Percentiles rank a stretch among this genome's conserved stretches.
phyloP scores from a whole-genome alignment of 2,888 invertebrate genomes.

The Callinectes sapidus region DNA sequence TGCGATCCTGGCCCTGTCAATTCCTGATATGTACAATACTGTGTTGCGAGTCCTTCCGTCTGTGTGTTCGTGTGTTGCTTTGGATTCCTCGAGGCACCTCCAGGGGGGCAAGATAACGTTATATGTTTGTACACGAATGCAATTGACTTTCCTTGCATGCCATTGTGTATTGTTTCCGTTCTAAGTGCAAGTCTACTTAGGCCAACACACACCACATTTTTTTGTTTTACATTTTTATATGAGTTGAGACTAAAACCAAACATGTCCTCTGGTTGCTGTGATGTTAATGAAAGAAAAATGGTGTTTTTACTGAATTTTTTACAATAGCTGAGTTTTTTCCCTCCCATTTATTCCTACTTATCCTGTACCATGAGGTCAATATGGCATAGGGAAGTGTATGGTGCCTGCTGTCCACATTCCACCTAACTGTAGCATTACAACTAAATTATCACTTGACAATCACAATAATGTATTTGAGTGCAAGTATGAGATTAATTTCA shows the following conservation, averaged over 20 bases:
- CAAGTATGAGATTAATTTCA: too few species aligned
- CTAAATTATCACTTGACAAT: too few species aligned
- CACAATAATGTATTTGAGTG: too few species aligned
- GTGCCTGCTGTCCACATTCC: too few species aligned
- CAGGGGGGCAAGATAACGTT: background rate
- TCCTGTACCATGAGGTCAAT: too few species aligned
- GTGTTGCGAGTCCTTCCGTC: background rate
- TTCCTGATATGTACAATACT: background rate
- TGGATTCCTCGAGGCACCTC: background rate
- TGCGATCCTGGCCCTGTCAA: background rate
- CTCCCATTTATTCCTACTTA: background rate
- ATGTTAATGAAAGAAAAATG: background rate
- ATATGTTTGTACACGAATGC: background rate
- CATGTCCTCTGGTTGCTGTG: background rate
- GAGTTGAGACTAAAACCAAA: background rate
- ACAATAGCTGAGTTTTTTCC: background rate
- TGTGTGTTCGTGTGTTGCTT: background rate
- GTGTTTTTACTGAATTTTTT: background rate
- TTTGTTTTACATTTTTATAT: background rate
- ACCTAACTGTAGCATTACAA: too few species aligned
- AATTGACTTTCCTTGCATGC: background rate
- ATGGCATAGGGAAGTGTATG: too few species aligned
- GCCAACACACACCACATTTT: background rate
- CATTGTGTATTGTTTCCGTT: background rate
- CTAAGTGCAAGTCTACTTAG: background rate